Evolutionary conservation across 2,888 invertebrate species (phyloP).

Genomic region (Rhagium mordax): DNA sequence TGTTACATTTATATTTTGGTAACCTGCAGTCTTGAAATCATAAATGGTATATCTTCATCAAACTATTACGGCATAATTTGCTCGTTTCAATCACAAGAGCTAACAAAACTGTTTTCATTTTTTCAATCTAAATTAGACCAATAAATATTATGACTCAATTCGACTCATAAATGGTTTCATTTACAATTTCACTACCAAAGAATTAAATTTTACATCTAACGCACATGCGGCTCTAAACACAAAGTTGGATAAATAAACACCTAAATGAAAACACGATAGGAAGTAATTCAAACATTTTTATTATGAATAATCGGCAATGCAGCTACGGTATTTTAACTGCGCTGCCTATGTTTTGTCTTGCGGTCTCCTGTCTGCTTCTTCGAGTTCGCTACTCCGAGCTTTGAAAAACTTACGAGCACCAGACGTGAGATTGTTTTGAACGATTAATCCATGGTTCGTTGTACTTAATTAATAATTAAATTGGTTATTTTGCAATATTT

Average conservation of each 20-base stretch:
- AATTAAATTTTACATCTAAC: background rate
- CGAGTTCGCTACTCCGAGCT: slow-evolving; percentile 6
- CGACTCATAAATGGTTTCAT: background rate
- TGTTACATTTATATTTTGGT: too few species aligned
- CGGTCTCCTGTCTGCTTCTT: slow-evolving; percentile 23
- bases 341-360: slow-evolving; percentile 20
- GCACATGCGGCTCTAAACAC: background rate
- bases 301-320: slow-evolving; percentile 11
- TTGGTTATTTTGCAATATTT: slow-evolving; percentile 29
- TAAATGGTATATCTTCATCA: too few species aligned
- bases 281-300: slow-evolving; percentile 12
- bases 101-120: background rate
- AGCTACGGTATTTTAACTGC: slow-evolving; percentile 17
- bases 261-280: background rate
- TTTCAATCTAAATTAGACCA: background rate
- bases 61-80: too few species aligned
- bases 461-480: slow-evolving; percentile 29
- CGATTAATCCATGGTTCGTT: slow-evolving; percentile 25
- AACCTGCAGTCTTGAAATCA: too few species aligned
- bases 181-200: background rate
- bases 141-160: background rate
- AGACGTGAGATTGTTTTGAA: slow-evolving; percentile 18
- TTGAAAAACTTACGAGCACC: slow-evolving; percentile 11
- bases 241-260: background rate
- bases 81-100: background rate